Conservation (phyloP, 2,113 vertebrate species). For the Tychaedon coryphoeus region DNA sequence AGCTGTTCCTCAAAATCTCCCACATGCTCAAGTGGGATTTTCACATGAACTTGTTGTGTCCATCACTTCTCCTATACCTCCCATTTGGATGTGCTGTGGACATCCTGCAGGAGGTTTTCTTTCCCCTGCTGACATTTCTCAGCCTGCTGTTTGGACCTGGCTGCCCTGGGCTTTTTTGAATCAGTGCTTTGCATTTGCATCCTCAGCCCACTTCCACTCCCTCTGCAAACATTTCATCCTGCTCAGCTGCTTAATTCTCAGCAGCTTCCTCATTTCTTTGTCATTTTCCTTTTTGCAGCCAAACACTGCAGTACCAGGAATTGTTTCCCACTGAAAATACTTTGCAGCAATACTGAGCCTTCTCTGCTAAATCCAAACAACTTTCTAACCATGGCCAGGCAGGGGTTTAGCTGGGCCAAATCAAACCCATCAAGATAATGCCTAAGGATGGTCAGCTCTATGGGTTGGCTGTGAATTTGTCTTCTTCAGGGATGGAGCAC, state of each 20-base stretch:
- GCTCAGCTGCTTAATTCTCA: neutral
- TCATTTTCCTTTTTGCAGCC: neutral
- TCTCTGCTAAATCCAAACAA: neutral
- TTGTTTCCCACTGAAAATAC: neutral
- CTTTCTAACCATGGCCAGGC: neutral
- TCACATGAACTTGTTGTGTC: accelerated
- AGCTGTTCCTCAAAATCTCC: neutral
- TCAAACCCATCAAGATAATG: neutral
- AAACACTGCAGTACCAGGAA: neutral
- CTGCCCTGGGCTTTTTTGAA: neutral
- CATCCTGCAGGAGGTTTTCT: neutral
- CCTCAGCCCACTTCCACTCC: neutral
- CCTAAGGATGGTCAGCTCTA: accelerated
- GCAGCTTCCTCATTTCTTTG: constrained; percentile 13
- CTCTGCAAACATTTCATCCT: neutral
- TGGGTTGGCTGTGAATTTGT: neutral
- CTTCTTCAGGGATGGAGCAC: neutral
- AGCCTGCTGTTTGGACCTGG: neutral
- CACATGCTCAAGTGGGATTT: accelerated
- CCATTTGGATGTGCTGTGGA: accelerated
- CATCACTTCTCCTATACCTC: neutral
- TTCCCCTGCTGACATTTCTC: neutral
- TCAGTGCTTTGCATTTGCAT: neutral
- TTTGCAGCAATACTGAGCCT: neutral
- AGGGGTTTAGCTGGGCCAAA: neutral